Evolutionary conservation across 2,797 vertebrate genomes (phyloP).

Genomic region (Triplophysa bombifrons): DNA sequence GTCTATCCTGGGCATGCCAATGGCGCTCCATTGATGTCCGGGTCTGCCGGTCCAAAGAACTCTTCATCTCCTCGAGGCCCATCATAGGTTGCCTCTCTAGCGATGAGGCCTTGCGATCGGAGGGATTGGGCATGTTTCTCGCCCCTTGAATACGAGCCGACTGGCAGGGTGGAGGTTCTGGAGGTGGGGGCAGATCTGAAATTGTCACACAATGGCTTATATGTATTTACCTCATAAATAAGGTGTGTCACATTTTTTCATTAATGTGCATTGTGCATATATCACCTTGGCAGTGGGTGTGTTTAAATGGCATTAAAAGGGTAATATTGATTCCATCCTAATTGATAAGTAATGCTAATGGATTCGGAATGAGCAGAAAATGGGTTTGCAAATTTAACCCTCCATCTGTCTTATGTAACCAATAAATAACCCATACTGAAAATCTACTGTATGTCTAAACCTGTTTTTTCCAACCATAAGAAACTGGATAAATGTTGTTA

Average conservation of each 20-base stretch:
- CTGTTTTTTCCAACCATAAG: background rate
- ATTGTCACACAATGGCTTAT: background rate
- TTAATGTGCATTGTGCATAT: background rate
- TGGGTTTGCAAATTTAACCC: background rate
- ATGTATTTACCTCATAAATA: background rate
- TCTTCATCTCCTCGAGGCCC: conserved; percentile 87
- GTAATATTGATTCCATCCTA: conserved; percentile 31
- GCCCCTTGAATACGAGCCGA: conserved; percentile 85
- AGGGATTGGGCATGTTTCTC: conserved; percentile 75
- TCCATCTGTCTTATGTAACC: conserved; percentile 11
- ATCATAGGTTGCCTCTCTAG: conserved; percentile 89
- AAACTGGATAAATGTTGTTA: conserved; percentile 65
- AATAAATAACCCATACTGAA: background rate
- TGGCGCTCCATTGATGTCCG: conserved; percentile 90
- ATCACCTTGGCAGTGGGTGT: conserved; percentile 15
- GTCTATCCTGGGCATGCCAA: conserved; percentile 89
- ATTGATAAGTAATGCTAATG: conserved; percentile 17
- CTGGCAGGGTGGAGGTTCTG: conserved; percentile 95
- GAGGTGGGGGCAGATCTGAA: conserved; percentile 97
- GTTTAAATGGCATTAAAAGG: conserved; percentile 25
- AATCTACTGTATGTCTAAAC: background rate
- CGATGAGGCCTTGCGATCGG: conserved; percentile 91
- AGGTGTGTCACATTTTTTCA: background rate
- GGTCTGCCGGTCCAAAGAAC: conserved; percentile 86
- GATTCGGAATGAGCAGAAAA: background rate